Conservation (phyloP, 2,113 vertebrate species). For the Dendropsophus ebraccatus region DNA sequence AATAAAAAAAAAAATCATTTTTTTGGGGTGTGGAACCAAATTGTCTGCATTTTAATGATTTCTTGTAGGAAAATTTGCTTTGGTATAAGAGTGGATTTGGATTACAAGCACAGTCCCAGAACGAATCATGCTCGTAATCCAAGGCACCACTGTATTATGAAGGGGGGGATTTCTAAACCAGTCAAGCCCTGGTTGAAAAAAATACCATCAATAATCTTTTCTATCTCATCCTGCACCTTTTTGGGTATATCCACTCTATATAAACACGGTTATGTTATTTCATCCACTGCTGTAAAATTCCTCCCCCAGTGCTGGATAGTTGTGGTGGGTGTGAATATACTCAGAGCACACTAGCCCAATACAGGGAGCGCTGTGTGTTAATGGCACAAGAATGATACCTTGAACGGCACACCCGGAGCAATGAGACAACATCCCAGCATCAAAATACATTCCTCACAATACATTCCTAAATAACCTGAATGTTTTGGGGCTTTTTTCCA, state of each 20-base stretch:
- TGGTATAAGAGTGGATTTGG: too few relatives aligned
- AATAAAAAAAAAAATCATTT: too few relatives aligned
- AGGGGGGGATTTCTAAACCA: neutral
- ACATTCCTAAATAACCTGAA: too few relatives aligned
- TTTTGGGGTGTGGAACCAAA: too few relatives aligned
- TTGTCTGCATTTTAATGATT: too few relatives aligned
- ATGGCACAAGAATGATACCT: neutral
- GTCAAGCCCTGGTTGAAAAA: neutral
- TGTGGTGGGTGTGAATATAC: neutral
- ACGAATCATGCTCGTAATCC: too few relatives aligned
- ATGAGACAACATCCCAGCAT: neutral
- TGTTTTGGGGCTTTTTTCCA: too few relatives aligned
- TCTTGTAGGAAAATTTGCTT: too few relatives aligned
- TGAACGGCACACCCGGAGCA: neutral
- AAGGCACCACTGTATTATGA: too few relatives aligned
- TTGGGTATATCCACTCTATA: neutral
- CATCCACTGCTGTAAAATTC: neutral
- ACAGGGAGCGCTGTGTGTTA: neutral
- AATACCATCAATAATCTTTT: neutral
- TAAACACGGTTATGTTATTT: neutral
- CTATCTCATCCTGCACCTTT: neutral
- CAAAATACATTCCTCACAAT: neutral
- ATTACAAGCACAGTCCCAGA: too few relatives aligned
- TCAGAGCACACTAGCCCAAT: neutral
- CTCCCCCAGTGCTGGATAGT: neutral